Evolutionary conservation across 2,797 vertebrate genomes (phyloP).

Genomic region (Leucoraja ocellata): DNA sequence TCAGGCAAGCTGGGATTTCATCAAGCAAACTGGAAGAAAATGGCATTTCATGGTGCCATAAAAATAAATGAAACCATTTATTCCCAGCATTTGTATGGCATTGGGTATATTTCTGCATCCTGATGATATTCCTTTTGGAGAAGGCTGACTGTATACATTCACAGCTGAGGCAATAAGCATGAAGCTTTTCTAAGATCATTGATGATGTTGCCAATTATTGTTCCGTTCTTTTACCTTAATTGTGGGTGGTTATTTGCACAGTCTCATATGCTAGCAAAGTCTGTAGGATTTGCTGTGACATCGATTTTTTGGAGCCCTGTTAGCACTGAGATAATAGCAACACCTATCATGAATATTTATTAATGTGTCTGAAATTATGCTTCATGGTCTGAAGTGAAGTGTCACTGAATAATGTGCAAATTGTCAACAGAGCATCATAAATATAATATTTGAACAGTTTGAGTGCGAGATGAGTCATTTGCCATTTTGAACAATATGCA

Average conservation of each 20-base stretch:
- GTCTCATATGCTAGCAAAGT: background rate
- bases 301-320: too few species aligned
- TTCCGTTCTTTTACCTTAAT: background rate
- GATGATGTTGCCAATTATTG: background rate
- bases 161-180: background rate
- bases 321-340: too few species aligned
- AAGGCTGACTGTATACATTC: background rate
- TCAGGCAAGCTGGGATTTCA: slow-evolving; percentile 27
- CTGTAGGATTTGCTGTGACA: background rate
- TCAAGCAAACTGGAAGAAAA: background rate
- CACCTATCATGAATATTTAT: too few species aligned
- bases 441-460: too few species aligned
- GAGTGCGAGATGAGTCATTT: too few species aligned
- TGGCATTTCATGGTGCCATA: background rate
- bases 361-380: too few species aligned
- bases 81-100: background rate
- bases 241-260: background rate
- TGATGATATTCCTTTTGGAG: background rate
- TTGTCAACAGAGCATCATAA: too few species aligned
- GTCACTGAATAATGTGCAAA: too few species aligned
- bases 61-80: slow-evolving; percentile 30
- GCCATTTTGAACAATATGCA: too few species aligned
- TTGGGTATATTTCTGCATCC: background rate
- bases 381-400: too few species aligned
- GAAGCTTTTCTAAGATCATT: background rate